Evolutionary conservation across 2,797 vertebrate species (phyloP), one percentile per base, ranked within the genome.

Genomic region (Rhadinocentrus ornatus): DNA sequence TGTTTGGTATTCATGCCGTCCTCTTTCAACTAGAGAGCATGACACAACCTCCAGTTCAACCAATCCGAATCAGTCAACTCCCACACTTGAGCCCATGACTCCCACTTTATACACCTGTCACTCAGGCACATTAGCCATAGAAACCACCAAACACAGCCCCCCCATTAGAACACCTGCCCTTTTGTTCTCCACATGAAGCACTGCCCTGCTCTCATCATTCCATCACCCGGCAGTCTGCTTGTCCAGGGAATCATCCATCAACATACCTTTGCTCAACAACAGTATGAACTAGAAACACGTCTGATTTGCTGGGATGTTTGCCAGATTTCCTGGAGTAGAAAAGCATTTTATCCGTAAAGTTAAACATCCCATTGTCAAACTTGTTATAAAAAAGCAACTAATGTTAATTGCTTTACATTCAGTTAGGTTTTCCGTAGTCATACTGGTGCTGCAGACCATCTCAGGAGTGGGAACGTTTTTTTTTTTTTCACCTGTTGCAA

Each of bases 1-100:
- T 88, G 81, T 88, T 92, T 89, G 68, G 77, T 88, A 91, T 92
- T 92, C 89, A 87, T 56, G 67, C 55, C 52, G 20, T 59, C 68
- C 58, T 72, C 85, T 12, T 39, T n/a, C 12, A 69, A 1, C 74
- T 62, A 44, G 72, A 80, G 73, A 66, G 46, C 78, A 34, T 34
- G 9, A 70, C 72, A 58, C 66, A 68, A 48, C 71, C 66, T 78
- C 64, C 48, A 24, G 79, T 74, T 84, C 73, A 78, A 27, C 66
- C 66, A 57, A 12, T 72, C 83, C 39, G 32, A 46, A 0, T 26
- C 68, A 0, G 32, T 66, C 57, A 32, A 8, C 78, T 66, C 67
- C 65, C 60, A 34, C 64, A 58, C 75, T 81, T 22, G 22, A 88
- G 75, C 91, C 66, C 53, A n/a, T 66, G 73, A 44, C 54, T 1